These are phyloP conservation scores for Neosalanx taihuensis DNA, from an alignment of 2,797 vertebrate genomes.

Conservation along the genomic window DNA sequence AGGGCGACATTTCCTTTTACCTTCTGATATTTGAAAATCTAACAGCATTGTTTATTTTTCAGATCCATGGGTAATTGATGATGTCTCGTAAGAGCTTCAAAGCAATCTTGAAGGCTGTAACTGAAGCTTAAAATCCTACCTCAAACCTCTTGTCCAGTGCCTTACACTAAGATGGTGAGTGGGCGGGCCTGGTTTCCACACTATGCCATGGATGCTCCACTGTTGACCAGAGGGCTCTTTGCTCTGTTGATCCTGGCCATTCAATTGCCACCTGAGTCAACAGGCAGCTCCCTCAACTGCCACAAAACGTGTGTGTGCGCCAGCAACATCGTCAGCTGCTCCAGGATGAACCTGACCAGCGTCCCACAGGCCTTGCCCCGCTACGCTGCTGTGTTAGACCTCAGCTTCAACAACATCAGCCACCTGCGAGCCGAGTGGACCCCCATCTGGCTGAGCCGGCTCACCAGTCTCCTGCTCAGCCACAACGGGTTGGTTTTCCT, in stretches of 20 bases:
- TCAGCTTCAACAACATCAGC: conserved; percentile 88
- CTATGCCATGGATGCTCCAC: conserved; percentile 9
- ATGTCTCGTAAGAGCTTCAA: conserved; percentile 2
- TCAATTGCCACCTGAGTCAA: conserved; percentile 29
- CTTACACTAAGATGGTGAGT: conserved; percentile 39
- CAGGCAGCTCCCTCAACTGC: conserved; percentile 67
- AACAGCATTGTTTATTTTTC: conserved; percentile 27
- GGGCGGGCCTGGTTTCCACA: conserved; percentile 26
- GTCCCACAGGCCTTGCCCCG: conserved; percentile 76
- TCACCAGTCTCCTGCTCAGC: conserved; percentile 83
- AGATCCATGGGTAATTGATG: conserved; percentile 33
- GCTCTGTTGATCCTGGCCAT: conserved; percentile 40
- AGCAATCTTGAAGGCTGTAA: too few relatives aligned
- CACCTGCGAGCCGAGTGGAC: conserved; percentile 85
- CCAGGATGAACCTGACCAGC: conserved; percentile 75
- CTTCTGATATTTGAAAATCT: conserved; percentile 7
- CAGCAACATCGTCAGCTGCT: conserved; percentile 94
- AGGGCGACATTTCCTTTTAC: too few relatives aligned
- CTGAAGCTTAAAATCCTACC: conserved; percentile 12
- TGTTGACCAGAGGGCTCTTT: conserved; percentile 24
- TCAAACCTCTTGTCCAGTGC: conserved; percentile 8
- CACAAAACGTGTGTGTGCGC: conserved; percentile 84
- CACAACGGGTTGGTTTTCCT: conserved; percentile 89
- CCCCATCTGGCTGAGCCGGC: conserved; percentile 63
- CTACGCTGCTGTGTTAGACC: conserved; percentile 84